Base-by-base conservation (phyloP, 92 coral and sea anemone species). In the Phenganax marumi region DNA sequence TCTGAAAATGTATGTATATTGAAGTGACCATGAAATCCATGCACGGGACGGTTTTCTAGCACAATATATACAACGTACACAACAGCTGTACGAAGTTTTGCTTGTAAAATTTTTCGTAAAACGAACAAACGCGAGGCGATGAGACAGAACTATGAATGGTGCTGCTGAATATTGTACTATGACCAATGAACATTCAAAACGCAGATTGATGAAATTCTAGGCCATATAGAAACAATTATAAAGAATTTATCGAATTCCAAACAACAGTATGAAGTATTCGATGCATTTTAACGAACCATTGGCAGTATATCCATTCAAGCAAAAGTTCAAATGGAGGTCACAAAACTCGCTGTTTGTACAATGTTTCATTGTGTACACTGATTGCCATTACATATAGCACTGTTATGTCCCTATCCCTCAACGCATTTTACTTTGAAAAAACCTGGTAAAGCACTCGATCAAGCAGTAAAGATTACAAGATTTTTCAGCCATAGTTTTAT, bases 341-440 rank as follows among this genome's bases (percentile, higher is more conserved):
- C 50, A 66, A 66, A 66, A 66, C 4, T 3, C 17, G 18, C 14
- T 66, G 50, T 33, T 25, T 33, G 72, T 66, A 66, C 72, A 66
- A 66, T 66, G 48, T 66, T 66, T 66, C 72, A 66, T 66, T 66
- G 72, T 66, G 72, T 66, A 66, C 72, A 66, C 8, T 33, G 43
- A 33, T 66, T 66, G 17, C 72, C 49, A 66, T 66, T 66, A 66
- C 72, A 66, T 8, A 66, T 66, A 8, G 24, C 43, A 7, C 6
- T 47, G 43, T 66, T 16, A 58, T 8, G 14, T 58, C 65, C 0
- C 49, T 12, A 25, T 12, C 43, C 43, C 46, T 7, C 17, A 5
- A 33, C 2, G 43, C 43, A 5, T 33, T 33, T 33, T 33, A 33
- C 43, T 33, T 33, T 33, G 43, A 33, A 33, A 33, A 33, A 33